Evolutionary conservation across 2,797 vertebrate species (phyloP).

Genomic region (Eulemur coronatus): DNA sequence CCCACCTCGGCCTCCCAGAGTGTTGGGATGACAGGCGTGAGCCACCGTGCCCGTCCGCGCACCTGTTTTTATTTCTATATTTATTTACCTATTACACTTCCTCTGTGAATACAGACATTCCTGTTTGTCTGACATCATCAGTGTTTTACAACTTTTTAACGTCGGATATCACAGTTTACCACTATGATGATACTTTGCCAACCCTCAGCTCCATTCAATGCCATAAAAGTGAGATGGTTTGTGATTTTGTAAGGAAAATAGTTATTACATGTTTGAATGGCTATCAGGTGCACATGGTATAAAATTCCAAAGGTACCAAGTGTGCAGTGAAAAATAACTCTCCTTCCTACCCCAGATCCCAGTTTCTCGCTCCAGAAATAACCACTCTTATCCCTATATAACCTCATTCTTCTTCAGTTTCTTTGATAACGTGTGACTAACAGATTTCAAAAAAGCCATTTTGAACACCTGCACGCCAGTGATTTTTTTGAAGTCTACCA

Average conservation of each 20-base stretch:
- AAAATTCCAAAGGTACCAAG: neutral
- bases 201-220: neutral
- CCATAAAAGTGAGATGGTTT: neutral
- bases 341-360: neutral
- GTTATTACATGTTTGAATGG: neutral
- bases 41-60: too few relatives aligned
- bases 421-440: neutral
- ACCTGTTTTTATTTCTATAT: neutral
- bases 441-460: neutral
- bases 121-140: neutral
- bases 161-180: neutral
- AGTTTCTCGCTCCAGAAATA: neutral
- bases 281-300: neutral
- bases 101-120: neutral
- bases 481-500: neutral
- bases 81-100: neutral
- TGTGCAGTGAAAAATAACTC: neutral
- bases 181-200: neutral
- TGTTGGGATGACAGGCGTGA: too few relatives aligned
- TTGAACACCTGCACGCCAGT: neutral
- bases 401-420: neutral
- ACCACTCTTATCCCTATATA: neutral
- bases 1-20: too few relatives aligned
- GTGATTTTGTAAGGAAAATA: neutral
- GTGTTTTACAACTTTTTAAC: neutral